phyloP scores from a whole-genome alignment of 2,113 vertebrate species.

The Murina feae region DNA sequence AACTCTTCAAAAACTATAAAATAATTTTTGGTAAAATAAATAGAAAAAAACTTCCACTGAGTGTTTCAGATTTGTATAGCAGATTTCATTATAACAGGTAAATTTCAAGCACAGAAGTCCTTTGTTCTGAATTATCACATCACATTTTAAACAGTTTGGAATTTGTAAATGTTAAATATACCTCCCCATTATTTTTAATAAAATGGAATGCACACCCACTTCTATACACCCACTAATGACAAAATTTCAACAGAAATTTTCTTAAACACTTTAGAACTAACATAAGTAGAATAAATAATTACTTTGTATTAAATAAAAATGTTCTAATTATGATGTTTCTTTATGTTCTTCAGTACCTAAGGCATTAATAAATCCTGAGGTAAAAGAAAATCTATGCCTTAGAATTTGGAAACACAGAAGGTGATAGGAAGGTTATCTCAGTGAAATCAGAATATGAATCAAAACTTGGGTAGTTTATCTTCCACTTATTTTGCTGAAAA shows the following conservation, averaged over 20 bases:
- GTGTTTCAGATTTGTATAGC: background rate
- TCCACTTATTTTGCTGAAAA: constrained; percentile 37
- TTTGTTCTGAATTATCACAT: background rate
- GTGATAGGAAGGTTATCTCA: background rate
- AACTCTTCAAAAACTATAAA: background rate
- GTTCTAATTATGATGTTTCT: background rate
- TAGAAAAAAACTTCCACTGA: background rate
- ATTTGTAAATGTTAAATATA: background rate
- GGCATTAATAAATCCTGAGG: background rate
- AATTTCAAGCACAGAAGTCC: background rate
- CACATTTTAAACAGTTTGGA: background rate
- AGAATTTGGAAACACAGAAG: background rate
- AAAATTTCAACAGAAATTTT: background rate
- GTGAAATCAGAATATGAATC: background rate
- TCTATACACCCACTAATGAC: background rate
- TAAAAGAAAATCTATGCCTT: background rate
- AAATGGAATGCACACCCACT: background rate
- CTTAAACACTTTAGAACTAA: background rate
- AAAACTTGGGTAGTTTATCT: background rate
- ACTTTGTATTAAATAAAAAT: background rate
- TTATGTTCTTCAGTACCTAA: background rate
- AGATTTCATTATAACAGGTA: background rate
- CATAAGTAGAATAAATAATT: background rate
- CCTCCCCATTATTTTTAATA: background rate
- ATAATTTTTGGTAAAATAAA: background rate